These are phyloP conservation scores for Alosa alosa DNA, from an alignment of 2,113 vertebrate species.

Conservation along the genomic window DNA sequence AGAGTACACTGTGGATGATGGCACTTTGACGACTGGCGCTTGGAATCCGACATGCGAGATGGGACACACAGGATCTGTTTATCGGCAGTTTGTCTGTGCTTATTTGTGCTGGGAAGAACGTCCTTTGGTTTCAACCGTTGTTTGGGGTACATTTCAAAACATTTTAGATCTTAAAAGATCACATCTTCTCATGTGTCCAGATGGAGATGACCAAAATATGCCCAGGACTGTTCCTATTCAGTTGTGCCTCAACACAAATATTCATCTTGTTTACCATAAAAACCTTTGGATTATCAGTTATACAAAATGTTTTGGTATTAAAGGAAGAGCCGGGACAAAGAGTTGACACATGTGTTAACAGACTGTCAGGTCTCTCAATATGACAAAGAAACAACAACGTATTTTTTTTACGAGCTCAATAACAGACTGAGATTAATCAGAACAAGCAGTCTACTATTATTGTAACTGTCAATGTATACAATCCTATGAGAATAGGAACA, in stretches of 20 bases:
- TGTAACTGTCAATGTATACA: neutral
- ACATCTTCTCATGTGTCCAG: constrained; percentile 29
- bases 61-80: constrained; percentile 53
- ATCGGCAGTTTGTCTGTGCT: constrained; percentile 42
- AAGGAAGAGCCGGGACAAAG: neutral
- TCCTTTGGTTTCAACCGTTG: constrained; percentile 37
- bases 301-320: constrained; percentile 10
- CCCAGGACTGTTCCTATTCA: constrained; percentile 9
- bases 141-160: constrained; percentile 50
- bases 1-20: constrained; percentile 39
- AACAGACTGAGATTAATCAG: neutral
- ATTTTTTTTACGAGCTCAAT: neutral
- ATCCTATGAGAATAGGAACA: neutral
- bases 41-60: constrained; percentile 17
- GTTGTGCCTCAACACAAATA: constrained; percentile 6
- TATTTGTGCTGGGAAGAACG: constrained; percentile 15
- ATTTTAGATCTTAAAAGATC: constrained; percentile 45
- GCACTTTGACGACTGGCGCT: constrained; percentile 37
- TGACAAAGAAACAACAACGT: neutral
- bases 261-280: neutral
- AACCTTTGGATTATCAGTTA: neutral
- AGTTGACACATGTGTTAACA: neutral
- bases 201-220: constrained; percentile 30
- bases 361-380: neutral
- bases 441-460: neutral